A percentile compares a stretch with the other conserved stretches of the same genome.
Conservation (phyloP, 2,888 invertebrate genomes). For the Salpingus planirostris region DNA sequence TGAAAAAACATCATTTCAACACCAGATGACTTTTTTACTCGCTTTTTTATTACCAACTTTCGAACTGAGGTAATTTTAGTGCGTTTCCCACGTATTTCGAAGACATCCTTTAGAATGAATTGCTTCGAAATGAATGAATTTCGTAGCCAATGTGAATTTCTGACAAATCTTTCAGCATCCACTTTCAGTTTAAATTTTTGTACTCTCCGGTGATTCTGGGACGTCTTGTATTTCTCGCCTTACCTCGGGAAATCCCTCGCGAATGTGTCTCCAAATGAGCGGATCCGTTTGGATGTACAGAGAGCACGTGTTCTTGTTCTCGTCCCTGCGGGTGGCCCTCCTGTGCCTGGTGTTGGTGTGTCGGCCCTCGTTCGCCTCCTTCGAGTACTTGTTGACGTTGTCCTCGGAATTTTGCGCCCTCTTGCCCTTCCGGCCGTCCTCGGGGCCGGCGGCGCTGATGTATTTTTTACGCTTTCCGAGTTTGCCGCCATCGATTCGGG, state of each 20-base stretch:
- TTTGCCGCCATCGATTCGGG: conserved; percentile 17
- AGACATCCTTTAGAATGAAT: too few species aligned
- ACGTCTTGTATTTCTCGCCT: too few species aligned
- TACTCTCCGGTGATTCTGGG: too few species aligned
- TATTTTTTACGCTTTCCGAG: conserved; percentile 20
- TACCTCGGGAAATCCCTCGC: conserved; percentile 74
- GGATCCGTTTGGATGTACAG: conserved; percentile 98
- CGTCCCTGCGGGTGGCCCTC: conserved; percentile 52
- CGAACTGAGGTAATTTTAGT: too few species aligned
- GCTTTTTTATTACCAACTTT: too few species aligned
- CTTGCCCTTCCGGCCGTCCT: conserved; percentile 4
- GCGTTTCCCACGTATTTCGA: too few species aligned
- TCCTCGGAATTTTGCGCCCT: conserved; percentile 35
- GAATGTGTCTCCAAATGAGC: conserved; percentile 91
- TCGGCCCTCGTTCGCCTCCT: conserved; percentile 56
- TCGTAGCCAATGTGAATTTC: too few species aligned
- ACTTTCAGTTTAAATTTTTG: too few species aligned
- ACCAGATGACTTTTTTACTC: too few species aligned
- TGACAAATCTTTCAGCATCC: too few species aligned
- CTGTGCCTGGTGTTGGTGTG: conserved; percentile 23
- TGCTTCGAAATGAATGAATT: too few species aligned
- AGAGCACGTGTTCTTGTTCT: conserved; percentile 83
- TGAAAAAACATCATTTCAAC: too few species aligned
- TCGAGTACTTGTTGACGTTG: conserved; percentile 66
- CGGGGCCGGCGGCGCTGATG: conserved; percentile 6